Evolutionary conservation across 2,113 vertebrate species (phyloP).

Genomic region (Brachypodius melanocephalos): DNA sequence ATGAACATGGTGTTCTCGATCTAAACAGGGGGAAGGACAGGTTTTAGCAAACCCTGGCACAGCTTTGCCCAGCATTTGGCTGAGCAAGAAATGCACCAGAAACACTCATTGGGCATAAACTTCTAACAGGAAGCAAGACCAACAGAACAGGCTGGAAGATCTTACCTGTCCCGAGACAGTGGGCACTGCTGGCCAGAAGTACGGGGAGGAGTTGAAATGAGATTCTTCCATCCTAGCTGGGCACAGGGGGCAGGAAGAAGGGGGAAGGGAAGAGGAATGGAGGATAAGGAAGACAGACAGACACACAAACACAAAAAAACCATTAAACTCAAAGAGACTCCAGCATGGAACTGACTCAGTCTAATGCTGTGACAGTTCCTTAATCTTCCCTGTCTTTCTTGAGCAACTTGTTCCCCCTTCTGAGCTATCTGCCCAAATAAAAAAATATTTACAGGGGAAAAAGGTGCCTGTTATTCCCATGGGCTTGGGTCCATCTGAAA

Average conservation of each 20-base stretch:
- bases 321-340: not conserved
- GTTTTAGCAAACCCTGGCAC: not conserved
- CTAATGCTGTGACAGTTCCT: slow-evolving; percentile 30
- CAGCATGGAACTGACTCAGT: slow-evolving; percentile 40
- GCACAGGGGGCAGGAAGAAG: slow-evolving; percentile 61
- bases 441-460: not conserved
- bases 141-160: not conserved
- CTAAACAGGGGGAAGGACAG: slow-evolving; percentile 59
- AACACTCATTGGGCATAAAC: not conserved
- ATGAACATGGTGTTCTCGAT: slow-evolving; percentile 97
- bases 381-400: not conserved
- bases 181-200: slow-evolving; percentile 96
- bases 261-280: slow-evolving; percentile 7
- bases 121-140: not conserved
- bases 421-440: not conserved
- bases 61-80: not conserved
- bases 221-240: slow-evolving; percentile 99
- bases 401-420: not conserved
- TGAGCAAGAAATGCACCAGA: not conserved
- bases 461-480: not conserved
- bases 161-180: slow-evolving; percentile 93
- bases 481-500: not conserved
- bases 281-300: slow-evolving; percentile 16
- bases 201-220: slow-evolving; percentile 97
- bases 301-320: slow-evolving; percentile 18